Evolutionary conservation across 2,888 invertebrate species (phyloP), one percentile per base, ranked within the genome.

Genomic region (Heliconius ethilla): DNA sequence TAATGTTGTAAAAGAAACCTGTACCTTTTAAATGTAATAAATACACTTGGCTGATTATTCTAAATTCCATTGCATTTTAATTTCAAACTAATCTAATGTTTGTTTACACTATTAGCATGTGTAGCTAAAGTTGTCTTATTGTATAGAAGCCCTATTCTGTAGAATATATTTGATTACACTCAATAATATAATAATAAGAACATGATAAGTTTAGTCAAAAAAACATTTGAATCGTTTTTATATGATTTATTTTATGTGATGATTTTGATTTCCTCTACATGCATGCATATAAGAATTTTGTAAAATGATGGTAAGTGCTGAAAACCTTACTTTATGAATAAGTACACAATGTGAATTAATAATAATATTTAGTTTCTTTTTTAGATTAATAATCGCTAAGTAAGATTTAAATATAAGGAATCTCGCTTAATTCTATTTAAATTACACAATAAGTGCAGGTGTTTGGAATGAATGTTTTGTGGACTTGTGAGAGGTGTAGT

Each of bases 331-430:
- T n/a, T 37, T 37, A 67, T n/a, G n/a, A 22, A 1, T 37, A 67
- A 67, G 11, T 37, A 67, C n/a, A 10, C 37, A n/a, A 40, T 67
- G 67, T 37, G 37, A 27, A 27, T 15, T 6, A 27, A 6, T 40
- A 40, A 45, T 25, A 7, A n/a, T 40, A 67, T 69, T 51, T 51
- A 51, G 18, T 7, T 15, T 25, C 3, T 69, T 18, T 27, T 27
- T 18, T 51, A 55, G 11, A 29, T 29, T 9, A n/a, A 55, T n/a
- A 33, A 22, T 33, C n/a, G 6, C 22, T 33, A n/a, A 33, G 22
- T 72, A 59, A 59, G n/a, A 15, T 37, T 55, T 72, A 59, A 33
- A 7, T 25, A 72, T 72, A 72, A 72, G 72, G 72, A 72, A 59
- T 72, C 72, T 72, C 33, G 27, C 33, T n/a, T 70, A 70, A 22